A percentile compares a stretch with the other conserved stretches of the same genome.
Evolutionary conservation across 2,113 vertebrate genomes (phyloP).

Genomic region (Microcebus lehilahytsara): DNA sequence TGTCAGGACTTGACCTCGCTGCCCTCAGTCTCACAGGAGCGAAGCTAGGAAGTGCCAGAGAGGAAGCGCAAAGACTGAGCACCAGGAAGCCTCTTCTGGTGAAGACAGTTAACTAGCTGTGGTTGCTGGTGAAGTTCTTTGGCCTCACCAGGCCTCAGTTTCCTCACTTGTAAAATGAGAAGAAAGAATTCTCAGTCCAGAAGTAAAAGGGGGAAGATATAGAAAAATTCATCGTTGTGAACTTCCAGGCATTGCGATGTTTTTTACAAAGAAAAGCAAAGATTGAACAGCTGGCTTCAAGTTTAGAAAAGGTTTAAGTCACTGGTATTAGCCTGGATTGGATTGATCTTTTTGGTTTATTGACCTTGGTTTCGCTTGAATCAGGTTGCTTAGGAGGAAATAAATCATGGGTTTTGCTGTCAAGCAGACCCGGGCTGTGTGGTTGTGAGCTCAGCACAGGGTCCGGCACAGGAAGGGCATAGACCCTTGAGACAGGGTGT

Average conservation of each 20-base stretch:
- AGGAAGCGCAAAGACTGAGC: not conserved
- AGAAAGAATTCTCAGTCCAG: not conserved
- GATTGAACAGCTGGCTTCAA: not conserved
- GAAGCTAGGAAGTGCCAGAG: not conserved
- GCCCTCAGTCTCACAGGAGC: not conserved
- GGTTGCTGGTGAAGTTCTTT: not conserved
- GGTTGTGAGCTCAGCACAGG: not conserved
- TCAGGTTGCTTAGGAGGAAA: not conserved
- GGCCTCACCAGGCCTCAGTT: not conserved
- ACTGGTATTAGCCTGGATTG: not conserved
- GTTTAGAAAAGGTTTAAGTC: not conserved
- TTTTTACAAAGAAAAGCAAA: not conserved
- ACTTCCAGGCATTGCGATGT: not conserved
- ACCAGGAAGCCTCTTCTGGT: not conserved
- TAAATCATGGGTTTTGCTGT: not conserved
- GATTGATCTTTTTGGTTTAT: not conserved
- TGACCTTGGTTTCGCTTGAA: not conserved
- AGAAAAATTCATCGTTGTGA: not conserved
- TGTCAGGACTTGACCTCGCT: fast-evolving
- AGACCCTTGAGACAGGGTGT: not conserved
- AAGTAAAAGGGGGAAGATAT: not conserved
- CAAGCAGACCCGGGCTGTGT: not conserved
- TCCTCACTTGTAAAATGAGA: not conserved
- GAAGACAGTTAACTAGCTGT: not conserved
- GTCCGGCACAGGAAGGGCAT: not conserved